Base-by-base conservation (phyloP, 2,888 invertebrate genomes). In the Sinotaia quadrata region DNA sequence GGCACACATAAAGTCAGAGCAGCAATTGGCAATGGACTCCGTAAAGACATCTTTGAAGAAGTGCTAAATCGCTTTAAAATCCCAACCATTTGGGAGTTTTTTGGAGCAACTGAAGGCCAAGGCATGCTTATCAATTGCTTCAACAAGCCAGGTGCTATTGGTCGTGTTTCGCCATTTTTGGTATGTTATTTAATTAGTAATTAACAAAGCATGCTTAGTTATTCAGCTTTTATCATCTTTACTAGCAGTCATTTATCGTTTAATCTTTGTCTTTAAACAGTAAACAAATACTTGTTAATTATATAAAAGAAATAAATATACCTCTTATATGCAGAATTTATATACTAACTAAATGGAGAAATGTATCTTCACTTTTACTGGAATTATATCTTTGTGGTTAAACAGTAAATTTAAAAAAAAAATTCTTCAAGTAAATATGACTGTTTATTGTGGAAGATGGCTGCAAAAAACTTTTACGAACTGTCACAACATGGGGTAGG, bases 51-150 rank as follows among this genome's bases (percentile, higher is more conserved):
- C 77, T 98, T 97, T 97, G 90, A 90, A 4, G 93, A 95, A 77
- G 97, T 98, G 84, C 91, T 94, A 1, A 91, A 47, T 8, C 91
- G 98, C 56, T 98, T 97, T 84, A 92, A 93, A 67, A 94, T 98
- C 73, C 90, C 92, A 18, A 89, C 91, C 72, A 94, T 98, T 5
- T 92, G 93, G 0, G 98, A 98, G 88, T 95, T 98, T 89, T 98
- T 97, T 85, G 97, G 96, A 0, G 95, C 97, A 2, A 98, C 97
- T 0, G 98, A 98, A 90, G 97, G 97, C 76, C 97, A 97, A 84
- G 95, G 96, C 18, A 97, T 96, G 85, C 95, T 98, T 65, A 95
- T 95, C 18, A 98, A 98, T 87, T 91, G 93, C 18, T 94, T 95
- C 85, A 96, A 95, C 81, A 95, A 72, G 37, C 65, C 77, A 29